Evolutionary conservation across 2,888 invertebrate genomes (phyloP), one percentile per base, ranked within the genome.

Genomic region (Eumerus sabulonum): DNA sequence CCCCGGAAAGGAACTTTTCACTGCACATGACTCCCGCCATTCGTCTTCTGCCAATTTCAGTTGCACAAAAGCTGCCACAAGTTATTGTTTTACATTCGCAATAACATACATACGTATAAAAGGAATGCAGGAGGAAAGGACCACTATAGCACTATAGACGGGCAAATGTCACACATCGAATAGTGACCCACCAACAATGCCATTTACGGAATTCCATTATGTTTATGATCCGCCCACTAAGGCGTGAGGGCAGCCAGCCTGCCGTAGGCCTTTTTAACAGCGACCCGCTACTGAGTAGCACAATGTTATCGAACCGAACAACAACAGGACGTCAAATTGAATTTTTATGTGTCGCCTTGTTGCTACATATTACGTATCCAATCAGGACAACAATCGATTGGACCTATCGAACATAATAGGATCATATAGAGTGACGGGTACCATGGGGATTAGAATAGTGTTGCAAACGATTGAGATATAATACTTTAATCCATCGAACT

Each of bases 1-100:
- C 56, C 57, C 45, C 74, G 18, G 48, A 66, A 54, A 66, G 38
- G n/a, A 1, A 1, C 3, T 12, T 7, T 1, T 5, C 11, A 13
- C 19, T 11, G 17, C 14, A n/a, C 51, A 27, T 27, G 27, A 27
- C 27, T 27, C 27, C 2, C 3, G 27, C 27, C 27, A 27, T 27
- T 27, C 27, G 27, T 27, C 57, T 64, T 27, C 57, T 64, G 63
- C 35, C 59, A 71, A 57, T 64, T 60, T 51, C 45, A 56, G 56
- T 44, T 14, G 9, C 18, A 27, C 27, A 7, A 44, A 5, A 38
- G 50, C 47, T n/a, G 53, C 35, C 27, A 27, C 7, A 16, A 44
- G 50, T 38, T 27, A 27, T 27, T 27, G 27, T 38, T 59, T 64
- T 57, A 64, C 64, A 53, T 64, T 72, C 27, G 7, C 27, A n/a